phyloP scores from a whole-genome alignment of 1,140 invertebrate species.

The Trichonephila clavipes region DNA sequence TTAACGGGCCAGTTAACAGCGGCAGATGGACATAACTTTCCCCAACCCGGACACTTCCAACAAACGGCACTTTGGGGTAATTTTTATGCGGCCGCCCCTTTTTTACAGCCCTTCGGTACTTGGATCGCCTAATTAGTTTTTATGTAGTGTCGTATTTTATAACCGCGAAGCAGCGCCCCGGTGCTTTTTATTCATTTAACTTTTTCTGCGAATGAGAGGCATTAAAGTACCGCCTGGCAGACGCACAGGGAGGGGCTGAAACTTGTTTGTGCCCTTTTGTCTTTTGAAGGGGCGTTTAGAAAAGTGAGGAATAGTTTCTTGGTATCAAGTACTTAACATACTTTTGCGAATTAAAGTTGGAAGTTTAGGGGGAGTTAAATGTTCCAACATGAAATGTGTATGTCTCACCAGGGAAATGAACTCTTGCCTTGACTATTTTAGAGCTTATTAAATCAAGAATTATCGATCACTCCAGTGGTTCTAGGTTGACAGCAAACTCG shows the following conservation, averaged over 20 bases:
- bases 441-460: no score
- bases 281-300: no score
- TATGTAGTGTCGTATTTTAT: conserved; percentile 43
- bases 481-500: no score
- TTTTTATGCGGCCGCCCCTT: conserved; percentile 10
- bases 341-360: no score
- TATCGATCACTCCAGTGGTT: no score
- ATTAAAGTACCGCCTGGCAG: neutral
- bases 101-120: neutral
- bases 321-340: no score
- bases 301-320: no score
- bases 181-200: neutral
- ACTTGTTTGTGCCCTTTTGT: neutral
- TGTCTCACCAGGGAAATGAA: no score
- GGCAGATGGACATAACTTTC: conserved; percentile 44
- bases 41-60: neutral
- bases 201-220: neutral
- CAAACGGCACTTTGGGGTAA: conserved; percentile 18
- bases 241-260: neutral
- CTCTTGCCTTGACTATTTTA: no score
- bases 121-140: conserved; percentile 33
- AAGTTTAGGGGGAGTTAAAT: no score
- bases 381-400: no score
- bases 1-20: conserved; percentile 46
- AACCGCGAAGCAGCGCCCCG: neutral